Evolutionary conservation across 1,140 invertebrate species (phyloP), one percentile per base, ranked within the genome.

Genomic region (Heliconius hewitsoni): DNA sequence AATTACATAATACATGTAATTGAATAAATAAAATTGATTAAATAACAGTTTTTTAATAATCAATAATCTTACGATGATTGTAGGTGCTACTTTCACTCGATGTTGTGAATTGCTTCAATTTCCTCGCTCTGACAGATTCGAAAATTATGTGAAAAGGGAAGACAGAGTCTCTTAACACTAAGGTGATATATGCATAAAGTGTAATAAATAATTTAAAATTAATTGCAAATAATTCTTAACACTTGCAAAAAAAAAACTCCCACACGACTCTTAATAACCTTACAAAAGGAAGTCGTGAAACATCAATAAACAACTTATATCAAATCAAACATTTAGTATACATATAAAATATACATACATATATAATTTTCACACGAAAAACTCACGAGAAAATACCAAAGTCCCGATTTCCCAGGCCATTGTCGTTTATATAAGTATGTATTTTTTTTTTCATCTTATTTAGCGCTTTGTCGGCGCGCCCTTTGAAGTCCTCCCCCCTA

Each of bases 391-490:
- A 92, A 91, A 87, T 89, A 90, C 83, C 82, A 80, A 86, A 92
- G 85, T 88, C 87, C 87, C 89, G 90, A 92, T 94, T 94, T 93
- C 87, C 88, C 87, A 87, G 90, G 86, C 88, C 90, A 91, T 93
- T 93, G 92, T 94, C 91, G 90, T 92, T 90, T 88, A 78, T 90
- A 77, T 90, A 85, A 90, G 70, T 89, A 89, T 37, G 34, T 37
- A 37, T 37, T 37, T 37, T 90, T 92, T 92, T 90, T 94, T 94
- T 93, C 91, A 91, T 93, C 91, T 93, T 94, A 93, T 94, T 94
- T 94, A 90, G 87, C 88, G 90, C 92, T 93, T 92, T 94, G 92
- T 94, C 91, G 92, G 91, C 87, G 85, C 84, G 91, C 87, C 90
- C 92, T 94, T 94, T 94, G 92, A 94, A 90, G 92, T 93, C 82